These are phyloP conservation scores for Anthopleura xanthogrammica DNA, from an alignment of 92 coral and sea anemone species.

Conservation along the genomic window DNA sequence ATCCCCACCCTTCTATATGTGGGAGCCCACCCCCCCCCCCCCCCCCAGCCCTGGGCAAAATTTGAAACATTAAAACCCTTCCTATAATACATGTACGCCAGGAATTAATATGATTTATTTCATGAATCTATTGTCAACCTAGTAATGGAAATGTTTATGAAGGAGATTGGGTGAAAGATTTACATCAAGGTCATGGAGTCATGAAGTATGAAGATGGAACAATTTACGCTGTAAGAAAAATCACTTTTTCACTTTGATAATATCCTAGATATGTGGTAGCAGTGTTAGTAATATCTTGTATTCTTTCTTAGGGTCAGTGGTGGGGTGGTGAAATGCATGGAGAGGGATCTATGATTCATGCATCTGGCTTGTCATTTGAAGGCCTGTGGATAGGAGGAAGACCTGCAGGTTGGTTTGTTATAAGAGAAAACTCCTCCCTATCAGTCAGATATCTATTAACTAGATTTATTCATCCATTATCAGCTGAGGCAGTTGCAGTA, in stretches of 20 bases:
- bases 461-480: background rate
- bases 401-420: conserved; percentile 72
- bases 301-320: conserved; percentile 87
- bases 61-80: too few species aligned
- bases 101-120: too few species aligned
- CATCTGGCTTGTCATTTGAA: conserved; percentile 85
- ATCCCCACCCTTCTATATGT: too few species aligned
- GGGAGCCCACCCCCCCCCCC: too few species aligned
- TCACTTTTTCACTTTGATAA: background rate
- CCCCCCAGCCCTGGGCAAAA: too few species aligned
- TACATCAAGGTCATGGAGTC: conserved; percentile 91
- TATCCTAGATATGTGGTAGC: background rate
- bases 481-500: conserved; percentile 78
- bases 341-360: conserved; percentile 87
- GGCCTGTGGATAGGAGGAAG: conserved; percentile 95
- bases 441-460: background rate
- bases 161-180: conserved; percentile 96
- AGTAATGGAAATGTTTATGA: conserved; percentile 92
- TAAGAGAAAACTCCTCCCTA: too few species aligned
- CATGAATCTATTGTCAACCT: too few species aligned
- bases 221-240: conserved; percentile 79
- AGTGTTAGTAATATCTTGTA: background rate
- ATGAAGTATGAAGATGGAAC: conserved; percentile 92
- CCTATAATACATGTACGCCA: too few species aligned
- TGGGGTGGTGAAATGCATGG: conserved; percentile 92